Conservation (phyloP, 2,797 vertebrate species). For the Myotis pilosus region DNA sequence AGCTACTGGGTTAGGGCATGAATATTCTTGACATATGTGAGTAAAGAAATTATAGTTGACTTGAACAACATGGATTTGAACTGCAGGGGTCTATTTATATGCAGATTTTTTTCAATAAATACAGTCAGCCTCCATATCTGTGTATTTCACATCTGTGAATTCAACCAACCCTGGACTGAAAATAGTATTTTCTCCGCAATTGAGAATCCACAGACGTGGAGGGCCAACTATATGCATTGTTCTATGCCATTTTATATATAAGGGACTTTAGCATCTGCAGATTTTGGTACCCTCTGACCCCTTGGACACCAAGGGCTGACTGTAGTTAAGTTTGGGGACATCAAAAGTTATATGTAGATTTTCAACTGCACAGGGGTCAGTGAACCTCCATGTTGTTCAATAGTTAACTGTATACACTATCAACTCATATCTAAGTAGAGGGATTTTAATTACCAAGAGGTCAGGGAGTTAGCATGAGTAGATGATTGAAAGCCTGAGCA, state of each 20-base stretch:
- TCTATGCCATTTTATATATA: neutral
- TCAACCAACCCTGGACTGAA: neutral
- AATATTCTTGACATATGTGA: neutral
- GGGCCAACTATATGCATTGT: neutral
- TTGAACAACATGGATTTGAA: neutral
- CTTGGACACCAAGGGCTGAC: neutral
- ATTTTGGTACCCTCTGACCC: neutral
- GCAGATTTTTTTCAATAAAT: neutral
- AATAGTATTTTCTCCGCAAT: neutral
- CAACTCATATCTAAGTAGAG: neutral
- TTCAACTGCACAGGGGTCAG: neutral
- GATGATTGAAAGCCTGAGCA: neutral
- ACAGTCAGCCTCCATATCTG: neutral
- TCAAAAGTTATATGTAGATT: neutral
- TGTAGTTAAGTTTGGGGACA: neutral
- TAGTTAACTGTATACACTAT: neutral
- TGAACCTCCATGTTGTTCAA: neutral
- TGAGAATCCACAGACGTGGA: neutral
- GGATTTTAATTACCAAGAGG: neutral
- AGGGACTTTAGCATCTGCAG: neutral
- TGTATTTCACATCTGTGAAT: neutral
- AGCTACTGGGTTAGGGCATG: neutral
- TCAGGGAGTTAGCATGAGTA: neutral
- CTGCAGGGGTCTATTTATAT: neutral
- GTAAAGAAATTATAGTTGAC: neutral